phyloP scores from a whole-genome alignment of 2,113 vertebrate species.

The Podarcis cretensis region DNA sequence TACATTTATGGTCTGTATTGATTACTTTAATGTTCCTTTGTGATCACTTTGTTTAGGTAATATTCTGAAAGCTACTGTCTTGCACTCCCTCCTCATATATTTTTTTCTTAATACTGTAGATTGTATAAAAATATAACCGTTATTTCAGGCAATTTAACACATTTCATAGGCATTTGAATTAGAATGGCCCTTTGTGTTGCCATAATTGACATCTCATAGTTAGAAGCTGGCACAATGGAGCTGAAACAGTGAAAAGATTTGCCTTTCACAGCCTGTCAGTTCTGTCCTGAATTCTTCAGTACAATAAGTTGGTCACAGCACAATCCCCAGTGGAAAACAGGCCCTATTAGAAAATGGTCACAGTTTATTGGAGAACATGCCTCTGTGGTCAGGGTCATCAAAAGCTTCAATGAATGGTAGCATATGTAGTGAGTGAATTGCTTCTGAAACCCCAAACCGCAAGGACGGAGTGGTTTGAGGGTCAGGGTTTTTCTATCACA shows the following conservation, averaged over 20 bases:
- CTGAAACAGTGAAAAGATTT: conserved; percentile 38
- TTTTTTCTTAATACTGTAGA: not conserved
- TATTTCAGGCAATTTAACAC: conserved; percentile 51
- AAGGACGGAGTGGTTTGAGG: conserved; percentile 27
- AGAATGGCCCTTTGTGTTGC: conserved; percentile 52
- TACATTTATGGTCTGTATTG: conserved; percentile 50
- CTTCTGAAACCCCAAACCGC: conserved; percentile 29
- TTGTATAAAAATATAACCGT: conserved; percentile 2
- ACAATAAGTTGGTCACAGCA: conserved; percentile 19
- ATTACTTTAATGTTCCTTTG: conserved; percentile 60
- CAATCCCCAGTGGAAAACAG: not conserved
- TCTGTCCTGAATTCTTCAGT: conserved; percentile 25
- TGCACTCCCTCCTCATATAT: conserved; percentile 26
- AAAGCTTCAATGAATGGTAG: conserved; percentile 31
- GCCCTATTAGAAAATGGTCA: not conserved
- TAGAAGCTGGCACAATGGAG: conserved; percentile 53
- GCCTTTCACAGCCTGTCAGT: conserved; percentile 38
- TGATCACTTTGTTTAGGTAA: conserved; percentile 44
- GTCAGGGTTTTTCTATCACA: conserved; percentile 39
- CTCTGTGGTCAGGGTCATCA: conserved; percentile 10
- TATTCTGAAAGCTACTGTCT: conserved; percentile 41
- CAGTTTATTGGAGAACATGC: conserved; percentile 42
- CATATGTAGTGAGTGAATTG: conserved; percentile 28
- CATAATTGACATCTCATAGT: conserved; percentile 53
- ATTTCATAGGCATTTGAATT: conserved; percentile 52